A percentile compares a stretch with the other conserved stretches of the same genome.
Conservation (phyloP, 2,113 vertebrate genomes). For the Macrotus californicus region DNA sequence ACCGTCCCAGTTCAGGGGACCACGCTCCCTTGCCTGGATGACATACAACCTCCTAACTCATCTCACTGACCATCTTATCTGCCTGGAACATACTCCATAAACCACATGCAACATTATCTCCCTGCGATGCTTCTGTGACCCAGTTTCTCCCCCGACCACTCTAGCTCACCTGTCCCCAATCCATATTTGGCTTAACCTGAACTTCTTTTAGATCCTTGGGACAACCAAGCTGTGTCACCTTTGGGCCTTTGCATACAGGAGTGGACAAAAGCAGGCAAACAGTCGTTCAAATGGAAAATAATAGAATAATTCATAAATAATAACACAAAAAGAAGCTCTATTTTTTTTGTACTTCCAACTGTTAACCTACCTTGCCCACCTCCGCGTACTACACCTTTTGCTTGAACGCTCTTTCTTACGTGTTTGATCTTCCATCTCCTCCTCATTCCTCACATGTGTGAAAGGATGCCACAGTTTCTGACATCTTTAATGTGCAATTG, state of each 20-base stretch:
- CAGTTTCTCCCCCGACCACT: background rate
- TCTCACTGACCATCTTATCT: background rate
- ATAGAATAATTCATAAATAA: background rate
- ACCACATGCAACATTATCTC: background rate
- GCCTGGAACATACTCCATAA: background rate
- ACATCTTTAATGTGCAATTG: background rate
- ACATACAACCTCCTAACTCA: background rate
- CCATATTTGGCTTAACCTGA: background rate
- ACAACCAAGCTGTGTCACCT: background rate
- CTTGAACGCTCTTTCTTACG: background rate
- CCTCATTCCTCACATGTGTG: background rate
- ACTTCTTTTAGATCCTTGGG: background rate
- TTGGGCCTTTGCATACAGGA: background rate
- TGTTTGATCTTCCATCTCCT: background rate
- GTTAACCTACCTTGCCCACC: background rate
- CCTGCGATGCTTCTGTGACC: background rate
- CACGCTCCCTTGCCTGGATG: background rate
- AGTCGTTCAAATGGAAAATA: background rate
- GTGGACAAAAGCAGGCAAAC: background rate
- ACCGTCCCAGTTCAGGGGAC: background rate
- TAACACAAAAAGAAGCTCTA: background rate
- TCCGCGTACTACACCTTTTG: background rate
- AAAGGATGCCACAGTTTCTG: background rate
- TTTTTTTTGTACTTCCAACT: background rate
- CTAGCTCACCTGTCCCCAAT: background rate